A percentile compares a stretch with the other conserved stretches of the same genome.
These are phyloP conservation scores for Plecturocebus donacophilus DNA, from an alignment of 2,113 vertebrate genomes.

Conservation along the genomic window DNA sequence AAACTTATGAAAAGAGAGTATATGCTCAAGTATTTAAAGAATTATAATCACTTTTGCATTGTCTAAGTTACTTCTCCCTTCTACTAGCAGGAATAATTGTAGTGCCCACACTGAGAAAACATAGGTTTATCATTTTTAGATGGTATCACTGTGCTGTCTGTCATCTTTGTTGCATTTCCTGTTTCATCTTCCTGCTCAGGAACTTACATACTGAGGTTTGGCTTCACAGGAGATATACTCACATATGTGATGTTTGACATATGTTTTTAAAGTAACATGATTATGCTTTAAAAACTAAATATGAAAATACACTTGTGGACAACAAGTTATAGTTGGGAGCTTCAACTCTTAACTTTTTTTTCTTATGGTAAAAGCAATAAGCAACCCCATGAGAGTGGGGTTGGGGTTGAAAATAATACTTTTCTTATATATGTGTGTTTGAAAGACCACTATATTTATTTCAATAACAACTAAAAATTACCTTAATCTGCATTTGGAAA, in stretches of 20 bases:
- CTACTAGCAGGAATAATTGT: not conserved
- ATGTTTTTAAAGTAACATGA: not conserved
- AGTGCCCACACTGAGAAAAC: not conserved
- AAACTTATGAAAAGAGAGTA: not conserved
- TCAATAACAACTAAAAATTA: not conserved
- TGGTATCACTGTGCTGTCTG: not conserved
- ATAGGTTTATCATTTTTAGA: not conserved
- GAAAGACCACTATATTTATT: not conserved
- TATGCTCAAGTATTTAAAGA: not conserved
- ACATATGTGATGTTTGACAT: not conserved
- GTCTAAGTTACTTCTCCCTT: constrained; percentile 2
- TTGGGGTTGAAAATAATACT: not conserved
- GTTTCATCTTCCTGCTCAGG: not conserved
- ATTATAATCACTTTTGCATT: not conserved
- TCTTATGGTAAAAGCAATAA: not conserved
- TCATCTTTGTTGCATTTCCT: constrained; percentile 44
- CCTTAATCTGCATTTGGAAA: not conserved
- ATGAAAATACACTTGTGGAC: not conserved
- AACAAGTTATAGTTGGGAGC: not conserved
- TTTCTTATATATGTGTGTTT: not conserved
- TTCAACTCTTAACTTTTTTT: not conserved
- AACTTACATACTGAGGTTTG: not conserved
- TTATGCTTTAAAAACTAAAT: not conserved
- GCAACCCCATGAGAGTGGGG: too few relatives aligned
- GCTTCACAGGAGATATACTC: constrained; percentile 39